Evolutionary conservation across 2,797 vertebrate species (phyloP).

Genomic region (Anniella stebbinsi): DNA sequence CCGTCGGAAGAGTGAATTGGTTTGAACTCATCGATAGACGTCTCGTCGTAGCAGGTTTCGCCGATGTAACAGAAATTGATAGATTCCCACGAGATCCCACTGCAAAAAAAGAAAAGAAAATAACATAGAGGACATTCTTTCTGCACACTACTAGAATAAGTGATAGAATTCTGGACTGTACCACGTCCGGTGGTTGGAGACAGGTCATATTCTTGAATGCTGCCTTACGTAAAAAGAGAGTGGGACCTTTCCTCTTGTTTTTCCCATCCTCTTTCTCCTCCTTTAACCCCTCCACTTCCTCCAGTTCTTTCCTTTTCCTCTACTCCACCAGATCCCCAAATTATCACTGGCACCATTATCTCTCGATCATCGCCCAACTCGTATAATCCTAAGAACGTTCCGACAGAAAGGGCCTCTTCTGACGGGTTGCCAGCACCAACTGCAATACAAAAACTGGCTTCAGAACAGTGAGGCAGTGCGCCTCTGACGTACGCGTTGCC

Average conservation of each 20-base stretch:
- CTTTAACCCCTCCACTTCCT: neutral
- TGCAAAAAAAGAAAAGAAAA: too few species aligned
- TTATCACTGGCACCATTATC: neutral
- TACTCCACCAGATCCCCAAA: neutral
- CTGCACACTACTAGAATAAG: too few species aligned
- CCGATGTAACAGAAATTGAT: accelerated
- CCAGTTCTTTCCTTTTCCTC: neutral
- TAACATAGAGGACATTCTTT: neutral
- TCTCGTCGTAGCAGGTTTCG: accelerated
- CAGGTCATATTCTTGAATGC: neutral
- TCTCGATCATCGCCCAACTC: neutral
- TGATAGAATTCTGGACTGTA: neutral
- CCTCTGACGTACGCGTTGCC: too few species aligned
- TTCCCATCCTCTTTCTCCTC: neutral
- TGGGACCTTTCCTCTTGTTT: neutral
- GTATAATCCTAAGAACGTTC: neutral
- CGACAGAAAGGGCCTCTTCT: neutral
- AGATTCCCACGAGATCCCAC: neutral
- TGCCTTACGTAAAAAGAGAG: neutral
- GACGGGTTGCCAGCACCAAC: neutral
- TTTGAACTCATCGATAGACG: accelerated
- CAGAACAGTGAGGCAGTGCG: neutral
- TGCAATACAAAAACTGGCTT: neutral
- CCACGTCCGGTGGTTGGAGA: neutral
- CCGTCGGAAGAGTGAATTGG: neutral